Evolutionary conservation across 2,797 vertebrate genomes (phyloP).

Genomic region (Lutjanus campechanus): DNA sequence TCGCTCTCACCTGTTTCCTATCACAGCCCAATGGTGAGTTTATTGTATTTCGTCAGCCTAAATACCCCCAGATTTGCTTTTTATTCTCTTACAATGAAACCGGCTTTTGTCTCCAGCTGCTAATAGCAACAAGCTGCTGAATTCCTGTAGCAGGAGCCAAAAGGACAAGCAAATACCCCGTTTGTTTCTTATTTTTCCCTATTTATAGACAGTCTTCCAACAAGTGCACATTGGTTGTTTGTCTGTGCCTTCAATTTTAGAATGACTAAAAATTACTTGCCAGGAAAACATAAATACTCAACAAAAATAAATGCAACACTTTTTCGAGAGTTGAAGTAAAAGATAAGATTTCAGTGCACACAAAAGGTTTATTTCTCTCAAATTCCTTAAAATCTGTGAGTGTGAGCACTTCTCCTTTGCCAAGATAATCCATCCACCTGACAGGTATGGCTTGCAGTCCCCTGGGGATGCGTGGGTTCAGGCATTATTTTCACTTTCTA

Average conservation of each 20-base stretch:
- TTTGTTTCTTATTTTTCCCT: conserved; percentile 2
- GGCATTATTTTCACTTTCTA: no score
- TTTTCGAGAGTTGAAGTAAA: no score
- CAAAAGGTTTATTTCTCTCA: no score
- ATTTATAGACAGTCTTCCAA: conserved; percentile 33
- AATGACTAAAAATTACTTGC: neutral
- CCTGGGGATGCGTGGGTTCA: no score
- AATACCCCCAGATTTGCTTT: conserved; percentile 64
- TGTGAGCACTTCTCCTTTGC: no score
- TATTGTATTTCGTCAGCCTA: conserved; percentile 63
- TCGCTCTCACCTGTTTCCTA: conserved; percentile 56
- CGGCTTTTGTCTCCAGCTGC: conserved; percentile 46
- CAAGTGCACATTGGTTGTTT: conserved; percentile 27
- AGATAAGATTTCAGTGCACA: no score
- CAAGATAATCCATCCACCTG: no score
- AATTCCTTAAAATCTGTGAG: no score
- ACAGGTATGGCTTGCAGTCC: no score
- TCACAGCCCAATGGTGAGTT: conserved; percentile 44
- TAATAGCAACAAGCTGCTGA: conserved; percentile 68
- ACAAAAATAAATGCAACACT: no score
- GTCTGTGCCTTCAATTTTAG: neutral
- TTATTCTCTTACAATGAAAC: conserved; percentile 53
- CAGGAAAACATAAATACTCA: neutral
- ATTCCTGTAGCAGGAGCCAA: conserved; percentile 50
- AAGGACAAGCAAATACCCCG: conserved; percentile 7